These are phyloP conservation scores for Cryptotermes secundus DNA, from an alignment of 1,140 invertebrate genomes.

Conservation along the genomic window DNA sequence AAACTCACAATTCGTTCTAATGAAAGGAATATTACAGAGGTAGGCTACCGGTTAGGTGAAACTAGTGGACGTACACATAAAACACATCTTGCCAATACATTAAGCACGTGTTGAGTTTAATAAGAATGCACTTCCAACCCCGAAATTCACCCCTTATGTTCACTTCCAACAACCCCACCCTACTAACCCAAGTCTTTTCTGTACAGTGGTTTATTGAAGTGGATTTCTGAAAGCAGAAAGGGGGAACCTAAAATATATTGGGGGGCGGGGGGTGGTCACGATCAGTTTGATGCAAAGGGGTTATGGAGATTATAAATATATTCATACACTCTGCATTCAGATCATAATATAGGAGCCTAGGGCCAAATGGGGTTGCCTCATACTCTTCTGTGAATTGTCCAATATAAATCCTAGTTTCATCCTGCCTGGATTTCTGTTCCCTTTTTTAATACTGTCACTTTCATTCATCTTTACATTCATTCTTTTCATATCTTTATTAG, in stretches of 20 bases:
- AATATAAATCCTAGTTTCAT: not conserved
- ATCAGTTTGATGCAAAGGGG: not conserved
- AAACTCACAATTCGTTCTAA: too few relatives aligned
- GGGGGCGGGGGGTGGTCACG: not conserved
- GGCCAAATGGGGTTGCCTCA: not conserved
- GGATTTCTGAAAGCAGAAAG: not conserved
- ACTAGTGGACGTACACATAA: not conserved
- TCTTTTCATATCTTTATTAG: not conserved
- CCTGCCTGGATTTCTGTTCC: not conserved
- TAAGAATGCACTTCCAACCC: not conserved
- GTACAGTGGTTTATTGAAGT: conserved; percentile 12
- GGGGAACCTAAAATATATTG: not conserved
- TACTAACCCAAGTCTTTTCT: not conserved
- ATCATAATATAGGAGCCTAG: not conserved
- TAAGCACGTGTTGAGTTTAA: not conserved
- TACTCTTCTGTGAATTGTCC: not conserved
- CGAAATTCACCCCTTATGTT: not conserved
- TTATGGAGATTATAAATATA: not conserved
- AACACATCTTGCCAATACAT: not conserved
- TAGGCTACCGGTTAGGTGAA: not conserved
- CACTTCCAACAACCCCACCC: not conserved
- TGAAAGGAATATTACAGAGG: too few relatives aligned
- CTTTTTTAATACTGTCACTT: not conserved
- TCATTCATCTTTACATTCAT: not conserved
- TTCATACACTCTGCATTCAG: not conserved